Evolutionary conservation across 2,797 vertebrate species (phyloP).

Genomic region (Cephalopachus bancanus): DNA sequence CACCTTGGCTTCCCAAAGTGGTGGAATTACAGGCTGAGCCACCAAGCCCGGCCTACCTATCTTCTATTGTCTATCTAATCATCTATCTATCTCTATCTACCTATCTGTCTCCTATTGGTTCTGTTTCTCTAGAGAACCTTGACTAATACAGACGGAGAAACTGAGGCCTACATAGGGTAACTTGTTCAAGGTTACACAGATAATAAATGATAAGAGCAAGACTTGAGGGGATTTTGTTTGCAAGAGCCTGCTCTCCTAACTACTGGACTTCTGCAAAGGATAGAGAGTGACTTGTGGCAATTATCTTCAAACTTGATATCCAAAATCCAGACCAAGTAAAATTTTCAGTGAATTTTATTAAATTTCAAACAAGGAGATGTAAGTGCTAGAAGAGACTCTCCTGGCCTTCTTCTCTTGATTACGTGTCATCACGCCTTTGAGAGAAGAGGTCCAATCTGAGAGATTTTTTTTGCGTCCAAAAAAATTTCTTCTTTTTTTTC

Average conservation of each 20-base stretch:
- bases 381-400: background rate
- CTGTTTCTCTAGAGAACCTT: slow-evolving; percentile 18
- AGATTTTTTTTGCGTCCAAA: rapidly evolving
- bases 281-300: background rate
- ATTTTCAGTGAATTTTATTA: background rate
- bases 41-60: too few species aligned
- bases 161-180: background rate
- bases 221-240: background rate
- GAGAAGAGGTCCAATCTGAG: background rate
- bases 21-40: too few species aligned
- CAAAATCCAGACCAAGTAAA: background rate
- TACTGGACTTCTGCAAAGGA: background rate
- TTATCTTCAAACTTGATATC: background rate
- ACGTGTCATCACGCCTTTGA: background rate
- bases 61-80: too few species aligned
- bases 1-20: too few species aligned
- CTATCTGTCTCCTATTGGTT: background rate
- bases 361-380: background rate
- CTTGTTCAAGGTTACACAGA: background rate
- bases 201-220: background rate
- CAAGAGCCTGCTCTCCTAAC: background rate
- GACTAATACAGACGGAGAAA: background rate
- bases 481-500: background rate
- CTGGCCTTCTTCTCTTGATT: background rate
- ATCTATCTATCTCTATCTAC: too few species aligned